These are phyloP conservation scores for Epinephelus moara DNA, from an alignment of 2,113 vertebrate genomes.

Conservation along the genomic window DNA sequence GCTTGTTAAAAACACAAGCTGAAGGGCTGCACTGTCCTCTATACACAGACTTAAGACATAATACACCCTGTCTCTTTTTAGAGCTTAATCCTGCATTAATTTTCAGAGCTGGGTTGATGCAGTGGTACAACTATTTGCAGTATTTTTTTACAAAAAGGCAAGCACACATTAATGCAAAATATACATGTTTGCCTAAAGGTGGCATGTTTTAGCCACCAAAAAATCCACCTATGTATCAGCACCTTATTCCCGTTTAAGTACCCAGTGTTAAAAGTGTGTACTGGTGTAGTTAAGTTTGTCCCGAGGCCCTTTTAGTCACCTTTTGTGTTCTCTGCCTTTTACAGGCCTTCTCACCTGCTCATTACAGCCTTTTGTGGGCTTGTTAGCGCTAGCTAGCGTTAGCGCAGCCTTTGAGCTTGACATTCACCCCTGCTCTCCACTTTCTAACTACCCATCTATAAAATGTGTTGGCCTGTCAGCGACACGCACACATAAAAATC, in stretches of 20 bases:
- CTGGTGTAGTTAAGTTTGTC: slow-evolving; percentile 35
- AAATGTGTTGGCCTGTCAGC: slow-evolving; percentile 54
- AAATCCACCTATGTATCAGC: neutral
- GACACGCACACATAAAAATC: slow-evolving; percentile 35
- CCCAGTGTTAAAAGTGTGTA: slow-evolving; percentile 16
- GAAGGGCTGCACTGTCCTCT: neutral
- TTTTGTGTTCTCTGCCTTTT: slow-evolving; percentile 57
- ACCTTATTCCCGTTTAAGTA: slow-evolving; percentile 23
- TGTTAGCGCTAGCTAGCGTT: slow-evolving; percentile 62
- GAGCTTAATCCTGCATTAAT: neutral
- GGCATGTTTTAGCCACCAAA: neutral
- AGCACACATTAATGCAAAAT: neutral
- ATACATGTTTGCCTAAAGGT: neutral
- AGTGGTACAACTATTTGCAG: slow-evolving; percentile 5
- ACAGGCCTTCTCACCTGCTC: slow-evolving; percentile 69
- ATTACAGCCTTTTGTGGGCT: slow-evolving; percentile 67
- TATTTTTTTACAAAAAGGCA: neutral
- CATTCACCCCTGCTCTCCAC: slow-evolving; percentile 33
- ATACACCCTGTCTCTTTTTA: slow-evolving; percentile 16
- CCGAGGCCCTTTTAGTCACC: slow-evolving; percentile 40
- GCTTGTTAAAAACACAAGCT: neutral
- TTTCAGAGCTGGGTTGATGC: slow-evolving; percentile 9
- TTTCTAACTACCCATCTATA: slow-evolving; percentile 58
- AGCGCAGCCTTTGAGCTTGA: slow-evolving; percentile 67
- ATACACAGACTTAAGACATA: neutral